These are phyloP conservation scores for Dicyrtomina minuta DNA, from an alignment of 2,888 invertebrate species.

Conservation along the genomic window DNA sequence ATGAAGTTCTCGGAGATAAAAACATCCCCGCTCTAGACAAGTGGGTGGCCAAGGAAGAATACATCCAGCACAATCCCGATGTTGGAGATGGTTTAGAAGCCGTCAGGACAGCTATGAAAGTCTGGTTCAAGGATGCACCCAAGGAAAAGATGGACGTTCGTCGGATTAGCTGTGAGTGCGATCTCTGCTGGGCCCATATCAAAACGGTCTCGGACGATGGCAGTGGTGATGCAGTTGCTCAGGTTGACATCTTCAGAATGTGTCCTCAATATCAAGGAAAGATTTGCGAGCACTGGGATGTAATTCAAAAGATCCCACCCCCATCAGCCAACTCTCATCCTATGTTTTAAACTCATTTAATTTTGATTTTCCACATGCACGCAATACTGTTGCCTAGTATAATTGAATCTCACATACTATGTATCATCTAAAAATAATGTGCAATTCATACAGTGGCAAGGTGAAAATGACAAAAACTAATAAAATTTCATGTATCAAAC, in stretches of 20 bases:
- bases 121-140: background rate
- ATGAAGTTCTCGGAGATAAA: conserved; percentile 11
- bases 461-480: no score
- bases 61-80: conserved; percentile 29
- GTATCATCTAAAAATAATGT: no score
- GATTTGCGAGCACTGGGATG: conserved; percentile 33
- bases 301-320: conserved; percentile 5
- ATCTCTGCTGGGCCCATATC: conserved; percentile 15
- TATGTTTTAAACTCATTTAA: conserved; percentile 24
- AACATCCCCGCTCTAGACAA: conserved; percentile 1
- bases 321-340: conserved; percentile 15
- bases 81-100: conserved; percentile 23
- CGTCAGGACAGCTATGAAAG: background rate
- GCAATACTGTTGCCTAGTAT: no score
- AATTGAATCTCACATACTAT: no score
- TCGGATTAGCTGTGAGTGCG: conserved; percentile 11
- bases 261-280: conserved; percentile 8
- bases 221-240: background rate
- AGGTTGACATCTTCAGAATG: conserved; percentile 24
- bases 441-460: no score
- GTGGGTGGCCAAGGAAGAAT: background rate
- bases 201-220: background rate
- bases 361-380: no score
- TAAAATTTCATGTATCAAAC: no score
- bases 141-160: conserved; percentile 23